These are phyloP conservation scores for Cosmia trapezina DNA, from an alignment of 2,888 invertebrate genomes.

Conservation along the genomic window DNA sequence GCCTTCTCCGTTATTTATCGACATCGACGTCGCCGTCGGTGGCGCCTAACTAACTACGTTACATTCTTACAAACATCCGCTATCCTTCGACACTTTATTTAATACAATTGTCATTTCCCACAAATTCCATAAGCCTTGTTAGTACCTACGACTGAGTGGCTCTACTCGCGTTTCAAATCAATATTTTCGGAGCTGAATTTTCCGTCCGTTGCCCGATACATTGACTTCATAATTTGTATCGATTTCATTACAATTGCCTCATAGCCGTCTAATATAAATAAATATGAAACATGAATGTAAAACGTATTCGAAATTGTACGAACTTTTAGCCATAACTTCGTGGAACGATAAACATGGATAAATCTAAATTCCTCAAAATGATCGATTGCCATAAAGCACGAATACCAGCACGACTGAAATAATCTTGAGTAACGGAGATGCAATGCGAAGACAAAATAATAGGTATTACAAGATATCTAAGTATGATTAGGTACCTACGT, in stretches of 20 bases:
- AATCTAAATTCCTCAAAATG: constrained; percentile 20
- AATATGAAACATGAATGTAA: constrained; percentile 3
- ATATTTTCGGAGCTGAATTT: constrained; percentile 37
- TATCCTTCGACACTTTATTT: constrained; percentile 61
- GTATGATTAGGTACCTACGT: constrained; percentile 7
- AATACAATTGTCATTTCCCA: constrained; percentile 20
- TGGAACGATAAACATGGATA: constrained; percentile 14
- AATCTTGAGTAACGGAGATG: constrained; percentile 32
- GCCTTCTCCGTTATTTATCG: constrained; percentile 80
- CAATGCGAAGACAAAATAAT: constrained; percentile 31
- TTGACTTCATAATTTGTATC: constrained; percentile 28
- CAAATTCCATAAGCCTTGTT: constrained; percentile 13
- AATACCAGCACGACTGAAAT: constrained; percentile 25
- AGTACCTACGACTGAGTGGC: constrained; percentile 1
- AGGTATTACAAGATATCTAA: constrained; percentile 21
- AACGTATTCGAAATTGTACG: constrained; percentile 11
- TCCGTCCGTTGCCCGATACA: constrained; percentile 13
- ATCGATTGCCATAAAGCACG: constrained; percentile 16
- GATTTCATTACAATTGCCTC: constrained; percentile 9
- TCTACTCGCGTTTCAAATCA: constrained; percentile 39
- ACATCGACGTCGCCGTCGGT: constrained; percentile 72
- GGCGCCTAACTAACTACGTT: constrained; percentile 70
- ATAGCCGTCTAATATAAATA: background rate
- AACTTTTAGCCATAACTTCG: constrained; percentile 13
- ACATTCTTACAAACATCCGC: constrained; percentile 74